Evolutionary conservation across 2,888 invertebrate species (phyloP), one percentile per base, ranked within the genome.

Genomic region (Nemoura dubitans): DNA sequence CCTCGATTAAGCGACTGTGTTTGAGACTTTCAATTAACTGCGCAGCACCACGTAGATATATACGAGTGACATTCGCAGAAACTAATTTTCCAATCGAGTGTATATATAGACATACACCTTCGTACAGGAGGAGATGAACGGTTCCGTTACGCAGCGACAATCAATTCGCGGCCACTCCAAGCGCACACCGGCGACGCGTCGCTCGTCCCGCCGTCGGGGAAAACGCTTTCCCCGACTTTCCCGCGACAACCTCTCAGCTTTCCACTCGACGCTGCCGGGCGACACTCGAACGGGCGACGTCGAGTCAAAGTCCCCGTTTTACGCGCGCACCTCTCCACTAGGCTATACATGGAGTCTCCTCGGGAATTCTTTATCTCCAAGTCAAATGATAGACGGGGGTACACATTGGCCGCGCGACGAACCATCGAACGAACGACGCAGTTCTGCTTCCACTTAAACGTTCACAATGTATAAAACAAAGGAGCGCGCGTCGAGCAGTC

Each of bases 221-320:
- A 59, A 59, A 14, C 59, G 59, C 59, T 59, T 59, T 59, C 59
- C 59, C 59, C n/a, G n/a, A n/a, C n/a, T n/a, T n/a, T n/a, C n/a
- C n/a, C n/a, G n/a, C n/a, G 59, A 14, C 16, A 10, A 21, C 14
- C 59, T 59, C 59, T 59, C 59, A 21, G 59, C 59, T 59, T 59
- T 21, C 59, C 59, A 59, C 59, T 59, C 59, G 59, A 59, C 59
- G 14, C 14, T 59, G 59, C 59, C 21, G 2, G 59, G 21, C 10
- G 14, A 59, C 6, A 59, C 59, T 59, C 14, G 21, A 59, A 59
- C 59, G n/a, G n/a, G n/a, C 36, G 36, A 3, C 21, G 10, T 59
- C 59, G 59, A 59, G 59, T 59, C 59, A 59, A 59, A 59, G 59
- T 59, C 59, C 59, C 59, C 59, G 14, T 59, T n/a, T 59, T 59